Conservation (phyloP, 2,797 vertebrate genomes). For the Megaceryle alcyon region DNA sequence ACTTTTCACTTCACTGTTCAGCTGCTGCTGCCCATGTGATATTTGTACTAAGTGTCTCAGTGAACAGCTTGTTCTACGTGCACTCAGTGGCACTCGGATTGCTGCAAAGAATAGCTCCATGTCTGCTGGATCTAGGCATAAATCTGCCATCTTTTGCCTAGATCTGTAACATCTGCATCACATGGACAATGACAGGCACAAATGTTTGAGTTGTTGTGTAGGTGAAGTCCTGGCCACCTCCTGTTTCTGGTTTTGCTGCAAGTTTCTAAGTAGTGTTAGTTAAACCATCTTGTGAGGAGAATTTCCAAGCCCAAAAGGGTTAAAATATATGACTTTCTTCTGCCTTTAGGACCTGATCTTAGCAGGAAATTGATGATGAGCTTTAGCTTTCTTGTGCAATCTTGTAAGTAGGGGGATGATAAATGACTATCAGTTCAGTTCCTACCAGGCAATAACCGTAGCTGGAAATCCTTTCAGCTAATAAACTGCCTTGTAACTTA, state of each 20-base stretch:
- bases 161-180: neutral
- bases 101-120: neutral
- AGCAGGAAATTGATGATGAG: neutral
- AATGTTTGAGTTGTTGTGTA: neutral
- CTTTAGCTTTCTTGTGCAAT: neutral
- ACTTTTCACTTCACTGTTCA: neutral
- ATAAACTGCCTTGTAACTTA: neutral
- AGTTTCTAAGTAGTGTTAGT: neutral
- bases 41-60: neutral
- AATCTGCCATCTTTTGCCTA: neutral
- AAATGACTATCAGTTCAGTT: neutral
- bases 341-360: neutral
- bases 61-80: accelerated
- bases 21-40: neutral
- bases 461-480: neutral
- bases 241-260: neutral
- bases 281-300: neutral
- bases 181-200: neutral
- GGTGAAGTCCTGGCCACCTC: neutral
- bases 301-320: neutral
- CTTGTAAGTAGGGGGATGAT: neutral
- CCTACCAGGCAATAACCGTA: neutral
- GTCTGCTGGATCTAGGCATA: neutral
- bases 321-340: neutral
- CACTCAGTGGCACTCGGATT: neutral